Percentiles rank a stretch among this genome's conserved stretches.
These are phyloP conservation scores for Clarias magur DNA, from an alignment of 2,113 vertebrate species.

Conservation along the genomic window DNA sequence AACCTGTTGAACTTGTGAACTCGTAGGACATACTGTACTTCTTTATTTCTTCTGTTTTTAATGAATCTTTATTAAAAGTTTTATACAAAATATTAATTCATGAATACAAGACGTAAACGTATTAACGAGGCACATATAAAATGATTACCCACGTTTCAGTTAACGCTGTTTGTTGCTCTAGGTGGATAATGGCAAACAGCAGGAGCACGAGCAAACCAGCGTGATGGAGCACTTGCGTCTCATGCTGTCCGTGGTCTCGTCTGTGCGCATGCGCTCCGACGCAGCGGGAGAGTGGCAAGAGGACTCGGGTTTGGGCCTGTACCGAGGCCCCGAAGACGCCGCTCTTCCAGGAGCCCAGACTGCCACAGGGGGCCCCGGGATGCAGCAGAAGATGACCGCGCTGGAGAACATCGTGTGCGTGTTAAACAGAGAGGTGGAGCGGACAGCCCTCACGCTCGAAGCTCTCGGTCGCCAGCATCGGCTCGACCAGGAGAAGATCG, in stretches of 20 bases:
- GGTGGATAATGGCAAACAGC: conserved; percentile 55
- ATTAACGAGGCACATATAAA: background rate
- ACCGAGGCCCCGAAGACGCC: conserved; percentile 67
- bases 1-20: background rate
- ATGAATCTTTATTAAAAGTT: background rate
- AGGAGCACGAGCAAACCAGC: conserved; percentile 52
- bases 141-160: too few relatives aligned
- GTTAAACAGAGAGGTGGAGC: conserved; percentile 91
- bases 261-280: conserved; percentile 21
- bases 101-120: background rate
- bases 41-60: too few relatives aligned
- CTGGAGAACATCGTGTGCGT: conserved; percentile 97
- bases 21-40: background rate
- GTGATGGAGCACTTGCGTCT: conserved; percentile 52
- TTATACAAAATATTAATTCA: background rate
- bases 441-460: conserved; percentile 82
- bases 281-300: conserved; percentile 48
- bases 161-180: background rate
- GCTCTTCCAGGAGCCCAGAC: conserved; percentile 69
- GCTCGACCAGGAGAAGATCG: conserved; percentile 91
- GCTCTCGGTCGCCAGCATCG: conserved; percentile 86
- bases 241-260: conserved; percentile 39
- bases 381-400: conserved; percentile 85
- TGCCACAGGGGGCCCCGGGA: conserved; percentile 69
- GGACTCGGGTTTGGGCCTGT: conserved; percentile 47